A percentile compares a stretch with the other conserved stretches of the same genome.
These are phyloP conservation scores for Ennomos erosarius DNA, from an alignment of 2,888 invertebrate genomes.

Conservation along the genomic window DNA sequence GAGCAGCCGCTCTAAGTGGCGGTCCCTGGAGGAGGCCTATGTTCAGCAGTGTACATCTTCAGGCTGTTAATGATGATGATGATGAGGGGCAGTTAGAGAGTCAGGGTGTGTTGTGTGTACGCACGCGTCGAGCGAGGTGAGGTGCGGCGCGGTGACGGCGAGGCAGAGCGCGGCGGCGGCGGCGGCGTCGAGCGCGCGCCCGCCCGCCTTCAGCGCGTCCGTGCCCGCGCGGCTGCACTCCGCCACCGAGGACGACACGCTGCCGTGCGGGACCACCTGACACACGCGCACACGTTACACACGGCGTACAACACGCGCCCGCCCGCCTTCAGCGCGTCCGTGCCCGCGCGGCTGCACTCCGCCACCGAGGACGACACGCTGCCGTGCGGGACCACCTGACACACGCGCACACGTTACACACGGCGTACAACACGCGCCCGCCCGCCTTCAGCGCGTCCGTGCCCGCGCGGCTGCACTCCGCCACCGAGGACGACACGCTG, in stretches of 20 bases:
- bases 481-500: constrained; percentile 89
- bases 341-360: constrained; percentile 90
- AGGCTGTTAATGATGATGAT: no score
- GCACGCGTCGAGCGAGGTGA: constrained; percentile 92
- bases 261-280: constrained; percentile 90
- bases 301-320: constrained; percentile 62
- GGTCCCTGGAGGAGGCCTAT: no score
- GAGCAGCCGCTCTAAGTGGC: no score
- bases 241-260: constrained; percentile 89
- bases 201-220: constrained; percentile 88
- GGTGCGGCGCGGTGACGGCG: constrained; percentile 89
- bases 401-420: no score
- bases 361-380: constrained; percentile 90
- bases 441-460: constrained; percentile 87
- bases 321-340: constrained; percentile 87
- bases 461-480: constrained; percentile 90
- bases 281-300: no score
- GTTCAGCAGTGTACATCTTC: no score
- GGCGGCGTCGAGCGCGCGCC: constrained; percentile 92
- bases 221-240: constrained; percentile 90
- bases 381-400: constrained; percentile 89
- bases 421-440: constrained; percentile 93
- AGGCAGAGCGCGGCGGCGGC: constrained; percentile 90
- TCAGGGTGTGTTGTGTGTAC: constrained; percentile 45
- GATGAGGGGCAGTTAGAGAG: no score